Evolutionary conservation across 2,113 vertebrate species (phyloP), one percentile per base, ranked within the genome.

Genomic region (Microtus pennsylvanicus): DNA sequence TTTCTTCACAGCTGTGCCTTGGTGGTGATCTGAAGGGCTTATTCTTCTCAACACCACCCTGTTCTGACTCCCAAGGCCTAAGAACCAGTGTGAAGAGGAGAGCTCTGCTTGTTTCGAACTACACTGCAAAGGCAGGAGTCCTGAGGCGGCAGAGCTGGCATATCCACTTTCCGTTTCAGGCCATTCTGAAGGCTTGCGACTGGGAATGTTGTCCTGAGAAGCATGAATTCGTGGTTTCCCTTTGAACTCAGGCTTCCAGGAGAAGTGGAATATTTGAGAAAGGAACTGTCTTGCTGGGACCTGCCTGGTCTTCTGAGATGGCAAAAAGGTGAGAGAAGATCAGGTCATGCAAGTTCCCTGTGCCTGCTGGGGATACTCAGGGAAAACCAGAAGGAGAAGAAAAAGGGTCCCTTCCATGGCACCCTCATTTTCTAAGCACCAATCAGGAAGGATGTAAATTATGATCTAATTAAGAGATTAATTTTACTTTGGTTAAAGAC

Each of bases 251-350:
- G 26, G 50, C 24, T 77, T 91, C 69, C 58, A 26, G 4, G 42
- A 67, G 86, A 81, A 92, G 89, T 6, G 9, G 12, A 78, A 89
- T 7, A 42, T 92, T 77, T 83, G 61, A 42, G 58, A 47, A 96
- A 90, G 5, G 16, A 81, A 14, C 45, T n/a, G 9, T 69, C n/a
- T 93, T 69, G 28, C 58, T 63, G 47, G 28, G 42, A 28, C 63
- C 1, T 2, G 21, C 17, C 4, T 77, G 47, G 13, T 67, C 30
- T 81, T 19, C n/a, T 45, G 50, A 58, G 75, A 67, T 11, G 69
- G 76, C 17, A 26, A 33, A 61, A 91, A 38, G 28, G 16, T 0
- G 38, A 11, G 55, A 55, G 28, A 30, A 55, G 61, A 30, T n/a
- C 35, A 12, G 28, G 19, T 1, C n/a, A 50, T 33, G 38, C 52